Conservation (phyloP, 2,113 vertebrate genomes). For the Lepisosteus oculatus region DNA sequence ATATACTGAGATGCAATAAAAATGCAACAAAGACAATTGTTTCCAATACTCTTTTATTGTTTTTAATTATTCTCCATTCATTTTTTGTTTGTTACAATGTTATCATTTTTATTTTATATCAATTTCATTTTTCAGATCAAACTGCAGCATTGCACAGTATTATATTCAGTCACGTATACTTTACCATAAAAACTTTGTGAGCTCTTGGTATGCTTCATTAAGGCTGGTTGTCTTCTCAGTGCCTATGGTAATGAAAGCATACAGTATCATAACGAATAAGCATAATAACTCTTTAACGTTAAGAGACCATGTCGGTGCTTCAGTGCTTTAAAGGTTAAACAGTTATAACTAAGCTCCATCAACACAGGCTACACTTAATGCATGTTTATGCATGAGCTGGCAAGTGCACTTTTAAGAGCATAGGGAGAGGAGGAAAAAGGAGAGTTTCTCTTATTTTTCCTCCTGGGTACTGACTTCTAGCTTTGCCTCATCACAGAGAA, state of each 20-base stretch:
- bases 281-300: neutral
- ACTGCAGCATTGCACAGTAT: slow-evolving; percentile 17
- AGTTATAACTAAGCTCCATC: slow-evolving; percentile 34
- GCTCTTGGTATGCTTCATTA: slow-evolving; percentile 10
- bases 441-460: slow-evolving; percentile 53
- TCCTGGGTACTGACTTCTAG: slow-evolving; percentile 71
- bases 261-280: neutral
- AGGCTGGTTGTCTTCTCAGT: slow-evolving; percentile 5
- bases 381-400: slow-evolving; percentile 75
- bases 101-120: neutral
- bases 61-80: no score
- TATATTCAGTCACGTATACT: slow-evolving; percentile 29
- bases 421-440: slow-evolving; percentile 18
- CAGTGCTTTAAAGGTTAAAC: slow-evolving; percentile 36
- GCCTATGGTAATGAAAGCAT: neutral
- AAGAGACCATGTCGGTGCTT: neutral
- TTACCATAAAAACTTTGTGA: slow-evolving; percentile 13
- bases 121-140: slow-evolving; percentile 29
- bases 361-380: slow-evolving; percentile 58
- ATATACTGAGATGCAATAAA: no score
- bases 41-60: no score
- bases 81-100: no score
- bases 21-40: no score
- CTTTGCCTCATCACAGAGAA: slow-evolving; percentile 65
- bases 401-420: slow-evolving; percentile 71